phyloP scores from a whole-genome alignment of 2,797 vertebrate genomes.

The Myotis pilosus region DNA sequence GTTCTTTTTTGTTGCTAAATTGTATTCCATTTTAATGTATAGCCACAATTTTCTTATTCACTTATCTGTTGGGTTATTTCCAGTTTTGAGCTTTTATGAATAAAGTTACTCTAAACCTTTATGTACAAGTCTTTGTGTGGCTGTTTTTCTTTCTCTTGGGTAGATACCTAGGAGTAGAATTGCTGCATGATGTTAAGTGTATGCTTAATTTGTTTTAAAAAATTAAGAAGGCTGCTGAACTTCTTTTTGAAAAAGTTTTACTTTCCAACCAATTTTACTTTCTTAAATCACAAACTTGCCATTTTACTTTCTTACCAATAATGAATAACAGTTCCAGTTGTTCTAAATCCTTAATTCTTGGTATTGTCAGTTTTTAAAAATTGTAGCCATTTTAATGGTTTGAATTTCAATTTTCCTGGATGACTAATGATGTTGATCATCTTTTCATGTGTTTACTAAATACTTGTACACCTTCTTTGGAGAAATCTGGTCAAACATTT shows the following conservation, averaged over 20 bases:
- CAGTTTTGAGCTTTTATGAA: neutral
- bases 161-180: neutral
- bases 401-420: neutral
- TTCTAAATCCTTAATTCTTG: neutral
- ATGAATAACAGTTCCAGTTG: neutral
- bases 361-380: neutral
- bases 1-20: neutral
- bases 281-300: conserved; percentile 24
- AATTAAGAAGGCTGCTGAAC: neutral
- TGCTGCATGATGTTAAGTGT: neutral
- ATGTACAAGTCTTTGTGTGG: neutral
- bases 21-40: neutral
- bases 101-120: neutral
- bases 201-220: neutral
- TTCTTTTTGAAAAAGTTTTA: neutral
- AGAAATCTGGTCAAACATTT: neutral
- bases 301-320: conserved; percentile 11
- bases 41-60: neutral
- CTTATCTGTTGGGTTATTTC: neutral
- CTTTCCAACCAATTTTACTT: neutral
- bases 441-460: neutral
- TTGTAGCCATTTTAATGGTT: neutral
- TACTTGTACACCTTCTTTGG: neutral
- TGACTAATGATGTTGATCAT: neutral
- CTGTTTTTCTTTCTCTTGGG: conserved; percentile 9